phyloP scores from a whole-genome alignment of 2,113 vertebrate genomes.

The Corvus hawaiiensis region DNA sequence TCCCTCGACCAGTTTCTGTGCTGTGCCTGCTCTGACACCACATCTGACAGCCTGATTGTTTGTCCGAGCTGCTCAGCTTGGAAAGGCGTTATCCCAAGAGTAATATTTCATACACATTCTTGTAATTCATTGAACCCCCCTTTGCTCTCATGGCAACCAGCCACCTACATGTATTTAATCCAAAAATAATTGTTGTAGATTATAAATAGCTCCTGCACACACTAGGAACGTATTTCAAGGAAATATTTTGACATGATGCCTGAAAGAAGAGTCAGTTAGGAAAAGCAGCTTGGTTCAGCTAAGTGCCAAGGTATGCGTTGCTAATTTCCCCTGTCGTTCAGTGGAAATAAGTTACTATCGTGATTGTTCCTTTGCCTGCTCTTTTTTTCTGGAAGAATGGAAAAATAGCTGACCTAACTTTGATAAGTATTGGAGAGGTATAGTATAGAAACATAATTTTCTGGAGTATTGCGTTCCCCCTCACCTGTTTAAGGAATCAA shows the following conservation, averaged over 20 bases:
- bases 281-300: slow-evolving; percentile 45
- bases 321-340: background rate
- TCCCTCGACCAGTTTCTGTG: background rate
- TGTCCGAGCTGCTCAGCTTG: background rate
- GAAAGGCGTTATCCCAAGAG: background rate
- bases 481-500: background rate
- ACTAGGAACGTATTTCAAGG: slow-evolving; percentile 58
- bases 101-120: background rate
- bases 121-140: background rate
- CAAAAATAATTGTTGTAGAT: slow-evolving; percentile 48
- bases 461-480: background rate
- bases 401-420: background rate
- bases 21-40: background rate
- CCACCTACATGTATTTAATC: slow-evolving; percentile 20
- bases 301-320: slow-evolving; percentile 25
- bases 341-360: background rate
- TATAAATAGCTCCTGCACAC: slow-evolving; percentile 58
- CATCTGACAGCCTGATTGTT: background rate
- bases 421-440: background rate
- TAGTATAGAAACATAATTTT: background rate
- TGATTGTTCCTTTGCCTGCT: background rate
- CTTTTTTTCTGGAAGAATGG: background rate
- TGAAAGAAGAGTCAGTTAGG: slow-evolving; percentile 59
- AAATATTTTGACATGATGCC: slow-evolving; percentile 44
- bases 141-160: slow-evolving; percentile 27